phyloP scores from a whole-genome alignment of 2,888 invertebrate genomes.

The Myathropa florea region DNA sequence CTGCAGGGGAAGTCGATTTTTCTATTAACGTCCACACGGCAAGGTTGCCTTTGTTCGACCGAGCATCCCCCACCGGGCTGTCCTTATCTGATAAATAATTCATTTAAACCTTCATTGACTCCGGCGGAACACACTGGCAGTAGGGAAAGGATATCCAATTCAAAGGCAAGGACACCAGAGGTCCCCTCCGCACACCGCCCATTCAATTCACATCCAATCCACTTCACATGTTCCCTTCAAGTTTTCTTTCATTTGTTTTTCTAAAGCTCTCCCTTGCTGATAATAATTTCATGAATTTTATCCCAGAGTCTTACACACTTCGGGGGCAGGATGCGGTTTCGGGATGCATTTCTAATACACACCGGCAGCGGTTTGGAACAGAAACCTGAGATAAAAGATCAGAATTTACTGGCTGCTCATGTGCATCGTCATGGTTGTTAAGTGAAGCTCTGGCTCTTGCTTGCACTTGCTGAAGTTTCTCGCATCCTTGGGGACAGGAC shows the following conservation, averaged over 20 bases:
- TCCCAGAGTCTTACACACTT: not conserved
- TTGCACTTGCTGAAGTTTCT: not conserved
- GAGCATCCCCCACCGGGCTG: not conserved
- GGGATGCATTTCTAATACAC: not conserved
- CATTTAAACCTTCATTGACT: constrained; percentile 16
- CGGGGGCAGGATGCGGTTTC: not conserved
- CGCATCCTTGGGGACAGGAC: not conserved
- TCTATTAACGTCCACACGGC: not conserved
- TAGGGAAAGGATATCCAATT: not conserved
- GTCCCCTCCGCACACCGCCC: not conserved
- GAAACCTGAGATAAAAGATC: not conserved
- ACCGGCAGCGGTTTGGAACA: not conserved
- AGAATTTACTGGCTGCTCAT: not conserved
- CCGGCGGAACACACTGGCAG: not conserved
- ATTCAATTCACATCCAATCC: not conserved
- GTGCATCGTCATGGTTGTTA: not conserved
- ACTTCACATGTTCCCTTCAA: not conserved
- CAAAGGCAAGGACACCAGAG: not conserved
- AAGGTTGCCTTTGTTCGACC: not conserved
- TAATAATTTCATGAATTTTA: constrained; percentile 27
- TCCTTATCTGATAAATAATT: constrained; percentile 28
- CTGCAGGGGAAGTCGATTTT: too few species aligned
- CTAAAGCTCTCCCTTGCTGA: not conserved
- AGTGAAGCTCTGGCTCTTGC: not conserved
- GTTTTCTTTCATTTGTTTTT: not conserved